phyloP scores from a whole-genome alignment of 2,888 invertebrate genomes.

The Cheilosia pagana region DNA sequence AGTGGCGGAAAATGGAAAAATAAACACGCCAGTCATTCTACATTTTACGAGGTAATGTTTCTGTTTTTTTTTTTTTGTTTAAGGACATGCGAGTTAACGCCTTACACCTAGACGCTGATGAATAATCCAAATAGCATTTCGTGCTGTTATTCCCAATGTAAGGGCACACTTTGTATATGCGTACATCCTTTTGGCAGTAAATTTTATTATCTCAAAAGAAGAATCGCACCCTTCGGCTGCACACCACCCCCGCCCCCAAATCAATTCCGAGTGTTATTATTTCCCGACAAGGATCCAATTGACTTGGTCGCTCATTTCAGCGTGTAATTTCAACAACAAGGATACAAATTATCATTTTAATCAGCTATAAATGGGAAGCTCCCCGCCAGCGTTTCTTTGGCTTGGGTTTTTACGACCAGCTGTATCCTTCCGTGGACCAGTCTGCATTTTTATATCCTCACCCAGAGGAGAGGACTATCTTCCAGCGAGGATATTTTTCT shows the following conservation, averaged over 20 bases:
- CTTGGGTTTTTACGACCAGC: constrained; percentile 26
- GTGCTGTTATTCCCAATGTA: constrained; percentile 14
- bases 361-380: constrained; percentile 26
- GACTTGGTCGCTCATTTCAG: constrained; percentile 3
- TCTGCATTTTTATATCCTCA: constrained; percentile 38
- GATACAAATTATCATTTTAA: constrained; percentile 60
- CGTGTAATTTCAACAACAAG: constrained; percentile 29
- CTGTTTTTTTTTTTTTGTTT: constrained; percentile 25
- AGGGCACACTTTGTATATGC: constrained; percentile 21
- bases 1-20: constrained; percentile 32
- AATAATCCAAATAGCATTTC: constrained; percentile 22
- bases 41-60: constrained; percentile 30
- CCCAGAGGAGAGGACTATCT: constrained; percentile 26
- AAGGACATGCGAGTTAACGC: constrained; percentile 25
- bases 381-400: not conserved
- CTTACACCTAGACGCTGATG: constrained; percentile 1
- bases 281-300: constrained; percentile 26
- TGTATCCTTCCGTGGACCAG: not conserved
- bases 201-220: constrained; percentile 34
- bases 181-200: constrained; percentile 18
- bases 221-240: not conserved
- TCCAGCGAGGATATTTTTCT: not conserved
- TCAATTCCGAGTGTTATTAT: constrained; percentile 14
- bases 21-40: constrained; percentile 37
- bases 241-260: not conserved